These are phyloP conservation scores for Battus philenor DNA, from an alignment of 1,140 invertebrate species.

Conservation along the genomic window DNA sequence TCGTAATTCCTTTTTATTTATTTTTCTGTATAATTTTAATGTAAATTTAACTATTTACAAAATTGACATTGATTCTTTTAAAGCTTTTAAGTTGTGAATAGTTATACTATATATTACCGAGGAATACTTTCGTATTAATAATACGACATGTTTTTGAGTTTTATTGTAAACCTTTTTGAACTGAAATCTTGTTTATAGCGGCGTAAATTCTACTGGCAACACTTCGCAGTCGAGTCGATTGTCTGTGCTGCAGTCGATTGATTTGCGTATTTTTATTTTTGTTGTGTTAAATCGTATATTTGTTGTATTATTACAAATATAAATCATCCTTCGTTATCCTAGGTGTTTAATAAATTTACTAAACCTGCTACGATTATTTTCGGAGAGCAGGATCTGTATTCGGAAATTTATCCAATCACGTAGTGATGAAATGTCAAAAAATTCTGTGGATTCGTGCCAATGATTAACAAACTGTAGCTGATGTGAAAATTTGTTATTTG, in stretches of 20 bases:
- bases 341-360: background rate
- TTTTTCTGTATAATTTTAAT: background rate
- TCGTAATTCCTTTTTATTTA: background rate
- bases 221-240: conserved; percentile 18
- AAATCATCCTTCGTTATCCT: conserved; percentile 1
- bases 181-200: too few species aligned
- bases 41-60: too few species aligned
- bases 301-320: conserved; percentile 2
- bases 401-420: conserved; percentile 27
- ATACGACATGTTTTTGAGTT: too few species aligned
- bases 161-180: too few species aligned
- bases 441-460: conserved; percentile 62
- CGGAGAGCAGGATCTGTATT: conserved; percentile 1
- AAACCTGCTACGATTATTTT: background rate
- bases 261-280: conserved; percentile 35
- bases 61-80: too few species aligned
- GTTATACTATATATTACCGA: too few species aligned
- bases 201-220: too few species aligned
- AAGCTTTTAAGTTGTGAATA: too few species aligned
- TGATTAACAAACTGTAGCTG: conserved; percentile 45
- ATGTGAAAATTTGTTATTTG: conserved; percentile 43
- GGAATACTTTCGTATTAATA: too few species aligned
- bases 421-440: conserved; percentile 59
- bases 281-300: conserved; percentile 19
- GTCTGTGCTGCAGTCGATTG: conserved; percentile 19